A percentile compares a stretch with the other conserved stretches of the same genome.
Conservation (phyloP, 2,797 vertebrate species). For the Parauchenoglanis punctatus region DNA sequence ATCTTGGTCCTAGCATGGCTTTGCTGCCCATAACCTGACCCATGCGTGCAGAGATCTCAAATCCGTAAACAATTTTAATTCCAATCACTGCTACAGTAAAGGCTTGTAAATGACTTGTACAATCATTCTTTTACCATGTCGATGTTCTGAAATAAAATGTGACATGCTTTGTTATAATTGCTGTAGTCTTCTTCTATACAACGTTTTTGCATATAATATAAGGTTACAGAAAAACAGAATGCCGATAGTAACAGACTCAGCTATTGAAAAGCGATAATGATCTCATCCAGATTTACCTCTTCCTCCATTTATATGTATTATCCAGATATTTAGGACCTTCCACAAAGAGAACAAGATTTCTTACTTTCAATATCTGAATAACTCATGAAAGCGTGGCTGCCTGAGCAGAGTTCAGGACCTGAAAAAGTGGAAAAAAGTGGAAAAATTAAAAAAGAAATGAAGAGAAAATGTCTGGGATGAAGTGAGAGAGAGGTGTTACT, state of each 20-base stretch:
- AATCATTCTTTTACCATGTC: background rate
- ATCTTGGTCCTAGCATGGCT: too few species aligned
- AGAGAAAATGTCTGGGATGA: background rate
- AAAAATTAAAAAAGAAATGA: too few species aligned
- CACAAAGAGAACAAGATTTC: background rate
- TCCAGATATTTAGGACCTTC: background rate
- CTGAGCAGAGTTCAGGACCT: slow-evolving; percentile 27
- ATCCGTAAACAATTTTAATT: background rate
- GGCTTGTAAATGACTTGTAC: background rate
- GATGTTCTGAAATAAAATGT: background rate
- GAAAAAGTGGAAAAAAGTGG: too few species aligned
- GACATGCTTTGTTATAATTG: too few species aligned
- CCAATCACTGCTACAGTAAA: background rate
- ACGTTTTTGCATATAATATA: too few species aligned
- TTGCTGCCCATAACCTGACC: background rate
- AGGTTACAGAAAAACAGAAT: too few species aligned
- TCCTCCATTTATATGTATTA: background rate
- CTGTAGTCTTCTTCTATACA: too few species aligned
- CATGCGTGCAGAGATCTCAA: background rate
- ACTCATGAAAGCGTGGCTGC: background rate
- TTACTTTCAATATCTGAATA: background rate
- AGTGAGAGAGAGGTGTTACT: background rate
- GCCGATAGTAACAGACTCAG: too few species aligned
- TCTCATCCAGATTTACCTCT: background rate
- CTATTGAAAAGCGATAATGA: background rate